Conservation (phyloP, 2,113 vertebrate species). For the Python bivittatus region DNA sequence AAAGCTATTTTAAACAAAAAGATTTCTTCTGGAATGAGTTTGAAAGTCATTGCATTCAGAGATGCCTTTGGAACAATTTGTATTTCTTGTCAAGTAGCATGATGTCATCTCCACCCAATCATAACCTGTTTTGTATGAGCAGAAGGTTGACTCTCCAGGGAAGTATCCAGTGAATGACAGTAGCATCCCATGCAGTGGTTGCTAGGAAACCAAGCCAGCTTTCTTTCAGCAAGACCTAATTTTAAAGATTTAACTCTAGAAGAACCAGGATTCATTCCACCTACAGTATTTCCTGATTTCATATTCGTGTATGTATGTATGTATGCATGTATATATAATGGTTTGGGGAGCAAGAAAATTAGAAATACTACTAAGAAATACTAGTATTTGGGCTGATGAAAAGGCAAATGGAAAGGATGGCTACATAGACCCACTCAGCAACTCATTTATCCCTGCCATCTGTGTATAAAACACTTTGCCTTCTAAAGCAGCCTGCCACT, state of each 20-base stretch:
- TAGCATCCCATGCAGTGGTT: constrained; percentile 70
- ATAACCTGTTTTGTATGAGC: constrained; percentile 62
- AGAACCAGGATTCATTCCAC: constrained; percentile 62
- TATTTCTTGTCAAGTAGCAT: constrained; percentile 37
- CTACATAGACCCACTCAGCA: background rate
- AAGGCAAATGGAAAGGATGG: background rate
- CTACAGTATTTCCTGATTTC: constrained; percentile 41
- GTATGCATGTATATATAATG: too few species aligned
- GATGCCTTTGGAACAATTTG: constrained; percentile 62
- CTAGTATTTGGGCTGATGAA: background rate
- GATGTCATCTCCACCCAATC: constrained; percentile 79
- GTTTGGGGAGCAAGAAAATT: background rate
- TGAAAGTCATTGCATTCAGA: background rate
- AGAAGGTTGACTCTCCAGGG: constrained; percentile 63
- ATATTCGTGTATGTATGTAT: too few species aligned
- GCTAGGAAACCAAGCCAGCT: constrained; percentile 75
- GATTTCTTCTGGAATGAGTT: background rate
- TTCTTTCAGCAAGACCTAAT: constrained; percentile 70
- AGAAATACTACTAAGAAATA: background rate
- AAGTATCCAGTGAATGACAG: constrained; percentile 71
- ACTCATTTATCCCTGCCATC: background rate
- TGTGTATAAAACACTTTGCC: background rate
- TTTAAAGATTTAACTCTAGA: constrained; percentile 75
- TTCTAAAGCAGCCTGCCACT: background rate
- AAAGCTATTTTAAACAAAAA: background rate